These are phyloP conservation scores for Acanthacorydalis orientalis DNA, from an alignment of 2,888 invertebrate species.

Conservation along the genomic window DNA sequence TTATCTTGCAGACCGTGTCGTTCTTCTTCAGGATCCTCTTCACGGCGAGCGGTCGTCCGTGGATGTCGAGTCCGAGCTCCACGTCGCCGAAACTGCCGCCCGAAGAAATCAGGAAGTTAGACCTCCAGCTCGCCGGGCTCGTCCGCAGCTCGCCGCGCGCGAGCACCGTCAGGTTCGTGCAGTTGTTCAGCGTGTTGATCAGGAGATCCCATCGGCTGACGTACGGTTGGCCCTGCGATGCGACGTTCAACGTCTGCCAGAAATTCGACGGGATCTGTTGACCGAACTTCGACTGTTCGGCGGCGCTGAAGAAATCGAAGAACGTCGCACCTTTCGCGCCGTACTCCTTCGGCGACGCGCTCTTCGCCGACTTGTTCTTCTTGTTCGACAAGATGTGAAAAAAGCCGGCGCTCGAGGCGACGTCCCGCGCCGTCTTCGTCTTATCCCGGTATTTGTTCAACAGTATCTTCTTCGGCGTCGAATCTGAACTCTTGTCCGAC, in stretches of 20 bases:
- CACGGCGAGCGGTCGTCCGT: conserved; percentile 16
- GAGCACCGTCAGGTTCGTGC: conserved; percentile 8
- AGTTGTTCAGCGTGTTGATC: conserved; percentile 6
- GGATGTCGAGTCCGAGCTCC: conserved; percentile 20
- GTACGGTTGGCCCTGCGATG: background rate
- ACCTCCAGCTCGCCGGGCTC: conserved; percentile 14
- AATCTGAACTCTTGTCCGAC: background rate
- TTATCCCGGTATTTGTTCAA: background rate
- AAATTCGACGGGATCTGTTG: too few species aligned
- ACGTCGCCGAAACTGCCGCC: conserved; percentile 24
- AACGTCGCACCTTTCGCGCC: too few species aligned
- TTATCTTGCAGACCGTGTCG: conserved; percentile 10
- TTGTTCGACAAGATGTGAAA: conserved; percentile 4
- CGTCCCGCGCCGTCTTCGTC: too few species aligned
- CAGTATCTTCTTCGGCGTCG: background rate
- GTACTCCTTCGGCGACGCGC: too few species aligned
- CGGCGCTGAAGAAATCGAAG: too few species aligned
- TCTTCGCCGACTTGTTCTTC: background rate
- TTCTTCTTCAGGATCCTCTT: conserved; percentile 6
- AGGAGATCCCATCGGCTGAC: conserved; percentile 7
- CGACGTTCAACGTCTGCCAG: too few species aligned
- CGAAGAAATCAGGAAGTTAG: conserved; percentile 16
- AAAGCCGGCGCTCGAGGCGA: background rate
- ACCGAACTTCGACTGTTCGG: too few species aligned
- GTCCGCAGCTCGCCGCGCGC: conserved; percentile 17